Conservation (phyloP, 2,797 vertebrate genomes). For the Pangasius sanitwongsei region DNA sequence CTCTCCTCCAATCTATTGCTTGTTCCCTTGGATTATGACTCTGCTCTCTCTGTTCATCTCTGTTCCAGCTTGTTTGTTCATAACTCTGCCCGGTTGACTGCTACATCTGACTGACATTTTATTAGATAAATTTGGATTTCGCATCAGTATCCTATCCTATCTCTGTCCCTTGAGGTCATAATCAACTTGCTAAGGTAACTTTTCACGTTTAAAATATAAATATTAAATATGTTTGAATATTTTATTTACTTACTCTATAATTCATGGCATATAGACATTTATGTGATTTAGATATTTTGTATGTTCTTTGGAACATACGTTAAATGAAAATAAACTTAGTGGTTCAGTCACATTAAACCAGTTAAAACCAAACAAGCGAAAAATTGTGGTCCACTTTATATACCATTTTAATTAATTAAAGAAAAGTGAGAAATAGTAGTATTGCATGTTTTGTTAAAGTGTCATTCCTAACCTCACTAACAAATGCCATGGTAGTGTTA, state of each 20-base stretch:
- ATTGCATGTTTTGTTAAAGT: not conserved
- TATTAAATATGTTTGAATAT: not conserved
- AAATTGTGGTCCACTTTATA: not conserved
- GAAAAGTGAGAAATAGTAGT: not conserved
- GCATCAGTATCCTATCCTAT: not conserved
- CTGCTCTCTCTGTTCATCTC: not conserved
- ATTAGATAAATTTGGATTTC: not conserved
- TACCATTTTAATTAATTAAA: not conserved
- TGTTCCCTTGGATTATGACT: not conserved
- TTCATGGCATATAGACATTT: not conserved
- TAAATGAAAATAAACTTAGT: not conserved
- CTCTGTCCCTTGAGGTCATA: not conserved
- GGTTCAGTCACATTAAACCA: not conserved
- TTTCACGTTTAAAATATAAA: not conserved
- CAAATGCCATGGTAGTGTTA: constrained; percentile 28
- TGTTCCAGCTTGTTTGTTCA: not conserved
- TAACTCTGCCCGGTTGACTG: not conserved
- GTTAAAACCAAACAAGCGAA: not conserved
- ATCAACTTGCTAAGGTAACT: not conserved
- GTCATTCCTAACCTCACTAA: not conserved
- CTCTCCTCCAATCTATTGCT: not conserved
- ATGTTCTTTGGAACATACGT: too few relatives aligned
- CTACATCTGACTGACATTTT: not conserved
- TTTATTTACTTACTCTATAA: not conserved
- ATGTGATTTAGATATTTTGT: not conserved